Conservation (phyloP, 2,113 vertebrate genomes). For the Thamnaconus septentrionalis region DNA sequence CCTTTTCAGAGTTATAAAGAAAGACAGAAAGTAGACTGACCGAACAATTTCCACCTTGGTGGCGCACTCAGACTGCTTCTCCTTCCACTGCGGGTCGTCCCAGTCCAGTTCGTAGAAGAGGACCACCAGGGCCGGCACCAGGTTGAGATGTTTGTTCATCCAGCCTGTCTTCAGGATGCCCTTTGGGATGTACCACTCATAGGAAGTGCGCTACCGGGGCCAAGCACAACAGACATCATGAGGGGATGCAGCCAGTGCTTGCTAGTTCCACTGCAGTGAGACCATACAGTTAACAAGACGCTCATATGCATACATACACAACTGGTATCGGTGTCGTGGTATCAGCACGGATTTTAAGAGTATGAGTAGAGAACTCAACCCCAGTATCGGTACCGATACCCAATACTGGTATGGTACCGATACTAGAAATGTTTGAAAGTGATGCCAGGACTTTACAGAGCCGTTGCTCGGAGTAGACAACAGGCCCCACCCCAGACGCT, state of each 20-base stretch:
- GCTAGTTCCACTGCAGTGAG: no score
- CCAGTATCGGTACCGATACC: no score
- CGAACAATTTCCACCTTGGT: slow-evolving; percentile 97
- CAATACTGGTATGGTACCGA: no score
- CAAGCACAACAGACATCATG: neutral
- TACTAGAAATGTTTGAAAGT: no score
- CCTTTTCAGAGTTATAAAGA: neutral
- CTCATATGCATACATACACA: no score
- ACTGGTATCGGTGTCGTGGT: no score
- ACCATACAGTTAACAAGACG: no score
- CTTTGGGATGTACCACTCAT: slow-evolving; percentile 99
- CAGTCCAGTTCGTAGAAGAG: slow-evolving; percentile 98
- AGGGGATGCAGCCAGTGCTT: no score
- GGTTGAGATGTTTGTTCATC: slow-evolving; percentile 98
- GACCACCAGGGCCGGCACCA: slow-evolving; percentile 94
- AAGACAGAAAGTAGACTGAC: slow-evolving; percentile 59
- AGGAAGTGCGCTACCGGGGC: slow-evolving; percentile 85
- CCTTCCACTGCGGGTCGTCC: slow-evolving; percentile 97
- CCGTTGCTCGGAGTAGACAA: no score
- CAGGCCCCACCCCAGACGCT: neutral
- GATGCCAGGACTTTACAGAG: no score
- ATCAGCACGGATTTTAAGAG: no score
- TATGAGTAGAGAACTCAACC: no score
- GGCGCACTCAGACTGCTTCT: slow-evolving; percentile 94
- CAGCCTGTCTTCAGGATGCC: slow-evolving; percentile 96